Base-by-base conservation (phyloP, 35 echinoderm and acorn worm genomes). In the Ophioderma brevispina region DNA sequence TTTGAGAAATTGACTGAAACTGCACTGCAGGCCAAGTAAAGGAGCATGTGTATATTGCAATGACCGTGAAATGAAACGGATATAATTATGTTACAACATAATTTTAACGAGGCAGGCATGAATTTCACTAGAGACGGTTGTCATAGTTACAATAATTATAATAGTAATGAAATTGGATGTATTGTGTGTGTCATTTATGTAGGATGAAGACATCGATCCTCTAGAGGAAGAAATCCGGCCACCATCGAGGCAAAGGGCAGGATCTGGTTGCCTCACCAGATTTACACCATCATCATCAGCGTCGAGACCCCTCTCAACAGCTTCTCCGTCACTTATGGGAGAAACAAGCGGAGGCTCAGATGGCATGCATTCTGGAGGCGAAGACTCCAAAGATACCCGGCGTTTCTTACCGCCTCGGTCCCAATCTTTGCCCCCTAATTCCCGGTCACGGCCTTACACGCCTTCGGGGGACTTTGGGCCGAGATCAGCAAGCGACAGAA, bases 191-290 rank as follows among this genome's bases (percentile, higher is more conserved):
- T 75, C 32, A 76, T 21, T 8, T 75, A 75, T 88, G 32, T 32
- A 88, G 86, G 87, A 89, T 79, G 87, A 89, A 35, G 87, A 89
- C 25, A 80, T 89, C 2, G 87, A 89, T 55, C 77, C 87, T 0
- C 37, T 89, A 34, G 87, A 89, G 38, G 87, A 89, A 28, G 87
- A 89, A 80, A 89, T 89, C 17, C 76, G 76, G 0, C 78, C 76
- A 32, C 87, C 87, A 64, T 89, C 87, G 31, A 18, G 59, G n/a
- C 59, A 8, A 25, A 18, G 59, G 23, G 36, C 87, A 30, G 32
- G 75, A 6, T 89, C 87, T 35, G 41, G 76, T 35, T 50, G 43
- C 21, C 36, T 52, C 43, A 78, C 23, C 5, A 32, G 76, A 30
- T 33, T 41, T 19, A 38, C 46, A 0, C 76, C 75, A 14, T 80